These are phyloP conservation scores for Oreochromis grahami DNA, from an alignment of 2,797 vertebrate genomes.

Conservation along the genomic window DNA sequence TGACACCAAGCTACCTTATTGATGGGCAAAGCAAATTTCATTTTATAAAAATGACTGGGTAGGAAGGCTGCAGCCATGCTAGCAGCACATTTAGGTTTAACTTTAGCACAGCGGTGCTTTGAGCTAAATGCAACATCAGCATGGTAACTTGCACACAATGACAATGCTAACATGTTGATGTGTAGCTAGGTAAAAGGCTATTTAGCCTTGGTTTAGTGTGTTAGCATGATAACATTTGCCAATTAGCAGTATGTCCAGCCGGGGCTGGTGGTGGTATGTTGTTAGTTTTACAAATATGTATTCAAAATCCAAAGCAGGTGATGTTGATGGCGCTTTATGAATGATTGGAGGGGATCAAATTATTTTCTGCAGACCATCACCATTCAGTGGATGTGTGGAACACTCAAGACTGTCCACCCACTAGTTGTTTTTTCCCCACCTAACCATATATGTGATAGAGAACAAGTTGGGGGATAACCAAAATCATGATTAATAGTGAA, in stretches of 20 bases:
- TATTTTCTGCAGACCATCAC: not conserved
- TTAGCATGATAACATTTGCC: conserved; percentile 8
- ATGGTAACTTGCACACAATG: not conserved
- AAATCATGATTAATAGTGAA: not conserved
- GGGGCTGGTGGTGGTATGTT: not conserved
- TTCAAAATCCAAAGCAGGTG: not conserved
- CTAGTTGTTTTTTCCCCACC: not conserved
- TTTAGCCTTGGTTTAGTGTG: not conserved
- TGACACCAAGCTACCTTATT: not conserved
- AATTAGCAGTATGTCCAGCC: not conserved
- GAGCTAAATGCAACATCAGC: not conserved
- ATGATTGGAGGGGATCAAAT: not conserved
- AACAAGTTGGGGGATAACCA: not conserved
- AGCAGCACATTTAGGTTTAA: not conserved
- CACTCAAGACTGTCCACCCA: not conserved
- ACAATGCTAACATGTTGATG: not conserved
- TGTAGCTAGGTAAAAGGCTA: not conserved
- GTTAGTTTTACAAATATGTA: not conserved
- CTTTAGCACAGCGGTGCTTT: not conserved
- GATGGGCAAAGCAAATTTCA: not conserved
- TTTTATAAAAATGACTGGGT: not conserved
- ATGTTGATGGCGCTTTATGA: not conserved
- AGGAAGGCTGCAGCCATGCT: not conserved
- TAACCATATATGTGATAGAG: not conserved
- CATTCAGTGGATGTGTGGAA: not conserved